These are phyloP conservation scores for Toxotes chatareus DNA, from an alignment of 2,113 vertebrate species.

Conservation along the genomic window DNA sequence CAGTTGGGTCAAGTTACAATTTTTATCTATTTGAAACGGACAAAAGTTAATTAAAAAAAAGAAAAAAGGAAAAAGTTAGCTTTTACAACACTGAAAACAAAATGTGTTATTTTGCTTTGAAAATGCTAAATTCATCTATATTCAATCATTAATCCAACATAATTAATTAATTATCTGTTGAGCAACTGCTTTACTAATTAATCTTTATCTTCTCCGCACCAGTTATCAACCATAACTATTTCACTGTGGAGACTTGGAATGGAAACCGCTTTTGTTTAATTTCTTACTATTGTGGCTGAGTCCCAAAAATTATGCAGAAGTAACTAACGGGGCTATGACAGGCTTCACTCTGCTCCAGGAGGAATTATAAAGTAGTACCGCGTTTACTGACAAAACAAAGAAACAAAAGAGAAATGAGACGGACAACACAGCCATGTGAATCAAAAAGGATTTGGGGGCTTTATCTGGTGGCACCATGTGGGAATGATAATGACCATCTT, in stretches of 20 bases:
- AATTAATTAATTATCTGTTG: background rate
- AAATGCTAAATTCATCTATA: background rate
- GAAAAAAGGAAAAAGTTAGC: background rate
- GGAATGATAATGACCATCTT: constrained; percentile 86
- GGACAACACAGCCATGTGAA: constrained; percentile 72
- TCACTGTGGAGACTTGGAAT: background rate
- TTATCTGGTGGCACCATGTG: constrained; percentile 89
- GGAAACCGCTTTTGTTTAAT: constrained; percentile 5
- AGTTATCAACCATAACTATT: background rate
- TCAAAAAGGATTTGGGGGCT: constrained; percentile 83
- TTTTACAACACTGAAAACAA: background rate
- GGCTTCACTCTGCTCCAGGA: constrained; percentile 36
- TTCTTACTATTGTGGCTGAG: constrained; percentile 12
- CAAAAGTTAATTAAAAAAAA: background rate
- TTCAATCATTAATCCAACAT: background rate
- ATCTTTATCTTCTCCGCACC: background rate
- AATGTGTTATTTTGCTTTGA: background rate
- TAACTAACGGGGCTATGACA: constrained; percentile 1
- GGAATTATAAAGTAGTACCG: constrained; percentile 39
- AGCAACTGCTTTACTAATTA: background rate
- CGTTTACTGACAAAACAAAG: constrained; percentile 69
- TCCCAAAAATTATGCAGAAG: constrained; percentile 17
- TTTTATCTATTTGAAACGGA: background rate
- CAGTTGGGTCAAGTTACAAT: background rate
- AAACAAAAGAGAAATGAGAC: constrained; percentile 74